A percentile compares a stretch with the other conserved stretches of the same genome.
These are phyloP conservation scores for Mantis religiosa DNA, from an alignment of 2,888 invertebrate genomes.

Conservation along the genomic window DNA sequence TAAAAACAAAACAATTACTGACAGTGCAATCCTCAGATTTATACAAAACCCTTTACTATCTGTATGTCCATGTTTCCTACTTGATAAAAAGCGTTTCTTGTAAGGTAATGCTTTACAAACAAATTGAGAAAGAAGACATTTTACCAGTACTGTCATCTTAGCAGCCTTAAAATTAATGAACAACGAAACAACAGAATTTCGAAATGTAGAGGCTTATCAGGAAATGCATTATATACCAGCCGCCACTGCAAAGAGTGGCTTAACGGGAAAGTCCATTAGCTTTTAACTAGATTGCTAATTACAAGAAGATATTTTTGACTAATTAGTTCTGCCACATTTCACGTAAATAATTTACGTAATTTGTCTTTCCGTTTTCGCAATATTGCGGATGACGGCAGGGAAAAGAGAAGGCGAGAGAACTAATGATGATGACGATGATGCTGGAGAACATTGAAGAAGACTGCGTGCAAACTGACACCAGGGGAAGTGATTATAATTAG, in stretches of 20 bases:
- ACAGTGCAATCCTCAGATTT: no score
- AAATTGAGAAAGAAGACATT: no score
- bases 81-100: no score
- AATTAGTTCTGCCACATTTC: conserved; percentile 28
- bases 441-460: conserved; percentile 8
- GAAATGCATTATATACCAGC: neutral
- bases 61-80: no score
- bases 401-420: neutral
- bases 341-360: conserved; percentile 25
- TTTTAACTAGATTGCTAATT: conserved; percentile 25
- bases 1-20: no score
- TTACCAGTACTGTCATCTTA: no score
- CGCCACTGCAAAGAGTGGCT: conserved; percentile 2
- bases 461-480: conserved; percentile 9
- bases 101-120: no score
- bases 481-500: conserved; percentile 19
- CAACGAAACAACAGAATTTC: no score
- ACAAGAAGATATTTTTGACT: conserved; percentile 22
- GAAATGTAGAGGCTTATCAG: neutral
- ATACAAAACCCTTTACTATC: no score
- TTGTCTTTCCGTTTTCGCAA: conserved; percentile 18
- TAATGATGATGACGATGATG: neutral
- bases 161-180: no score
- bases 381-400: neutral
- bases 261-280: conserved; percentile 27